Base-by-base conservation (phyloP, 2,888 invertebrate species). In the Leptothorax acervorum region DNA sequence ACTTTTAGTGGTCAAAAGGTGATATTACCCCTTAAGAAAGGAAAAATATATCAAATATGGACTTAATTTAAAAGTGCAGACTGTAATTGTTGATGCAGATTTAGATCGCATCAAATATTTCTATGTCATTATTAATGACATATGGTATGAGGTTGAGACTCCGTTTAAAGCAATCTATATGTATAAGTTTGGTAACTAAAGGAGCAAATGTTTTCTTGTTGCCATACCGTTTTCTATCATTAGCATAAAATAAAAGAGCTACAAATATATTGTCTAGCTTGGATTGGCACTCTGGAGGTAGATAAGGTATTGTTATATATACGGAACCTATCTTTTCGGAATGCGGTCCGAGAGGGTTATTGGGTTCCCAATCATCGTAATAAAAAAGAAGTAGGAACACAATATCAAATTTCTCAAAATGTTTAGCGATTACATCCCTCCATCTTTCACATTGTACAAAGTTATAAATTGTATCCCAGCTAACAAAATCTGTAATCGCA, bases 171-270 rank as follows among this genome's bases (percentile, higher is more conserved):
- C n/a, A n/a, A n/a, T n/a, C n/a, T n/a, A n/a, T n/a, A n/a, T n/a
- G n/a, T n/a, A 1, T 35, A 39, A 62, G n/a, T 62, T 62, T n/a
- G 3, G 8, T 18, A 62, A 62, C 3, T 35, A 62, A 62, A 62
- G 62, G 62, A 62, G 62, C n/a, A 62, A 62, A 62, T 9, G 35
- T 62, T 62, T 62, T 62, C 3, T n/a, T 62, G 35, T 39, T 62
- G 6, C n/a, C 39, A n/a, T 35, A 31, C 15, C 4, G 62, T 62
- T 39, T 62, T 4, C 11, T 39, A 18, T 62, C 60, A 6, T 60
- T 2, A 31, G 15, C 5, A 15, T 62, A 62, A 62, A 62, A 62
- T 39, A 62, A 3, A 15, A 62, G 35, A 39, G 39, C 62, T n/a
- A 62, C 1, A 62, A 62, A 62, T n/a, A 62, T 35, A 39, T 62